phyloP scores from a whole-genome alignment of 2,113 vertebrate genomes.

The Brevimyrus niger region DNA sequence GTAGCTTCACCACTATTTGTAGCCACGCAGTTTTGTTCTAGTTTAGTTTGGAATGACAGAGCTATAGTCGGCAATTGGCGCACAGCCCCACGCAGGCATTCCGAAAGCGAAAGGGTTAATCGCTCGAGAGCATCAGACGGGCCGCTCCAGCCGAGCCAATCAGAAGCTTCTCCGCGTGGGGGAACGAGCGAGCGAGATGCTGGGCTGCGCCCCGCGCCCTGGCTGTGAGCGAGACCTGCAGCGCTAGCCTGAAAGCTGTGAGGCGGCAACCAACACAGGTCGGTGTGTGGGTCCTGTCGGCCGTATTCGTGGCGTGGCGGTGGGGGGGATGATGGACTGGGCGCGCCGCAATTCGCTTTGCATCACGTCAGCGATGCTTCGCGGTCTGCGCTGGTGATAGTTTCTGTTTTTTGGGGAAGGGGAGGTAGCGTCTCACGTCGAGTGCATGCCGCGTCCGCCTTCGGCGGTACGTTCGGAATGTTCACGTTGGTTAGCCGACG shows the following conservation, averaged over 20 bases:
- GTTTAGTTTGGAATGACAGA: neutral
- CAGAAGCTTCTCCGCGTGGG: neutral
- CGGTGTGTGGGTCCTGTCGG: neutral
- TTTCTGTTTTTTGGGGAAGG: neutral
- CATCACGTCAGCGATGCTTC: neutral
- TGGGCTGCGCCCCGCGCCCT: neutral
- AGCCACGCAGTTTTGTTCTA: neutral
- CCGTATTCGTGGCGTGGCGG: neutral
- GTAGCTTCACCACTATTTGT: neutral
- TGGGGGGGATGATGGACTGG: neutral
- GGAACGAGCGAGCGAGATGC: neutral
- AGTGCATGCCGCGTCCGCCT: neutral
- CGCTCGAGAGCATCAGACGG: neutral
- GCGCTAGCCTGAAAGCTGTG: neutral
- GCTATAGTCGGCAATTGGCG: neutral
- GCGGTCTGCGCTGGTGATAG: neutral
- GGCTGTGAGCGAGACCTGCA: neutral
- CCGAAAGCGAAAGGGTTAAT: slow-evolving; percentile 7
- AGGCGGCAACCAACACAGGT: slow-evolving; percentile 3
- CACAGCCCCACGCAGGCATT: neutral
- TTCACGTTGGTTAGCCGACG: neutral
- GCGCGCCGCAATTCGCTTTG: neutral
- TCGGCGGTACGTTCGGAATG: neutral
- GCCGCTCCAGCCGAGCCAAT: neutral
- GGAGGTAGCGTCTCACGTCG: neutral